Base-by-base conservation (phyloP, 2,113 vertebrate genomes). In the Colius striatus region DNA sequence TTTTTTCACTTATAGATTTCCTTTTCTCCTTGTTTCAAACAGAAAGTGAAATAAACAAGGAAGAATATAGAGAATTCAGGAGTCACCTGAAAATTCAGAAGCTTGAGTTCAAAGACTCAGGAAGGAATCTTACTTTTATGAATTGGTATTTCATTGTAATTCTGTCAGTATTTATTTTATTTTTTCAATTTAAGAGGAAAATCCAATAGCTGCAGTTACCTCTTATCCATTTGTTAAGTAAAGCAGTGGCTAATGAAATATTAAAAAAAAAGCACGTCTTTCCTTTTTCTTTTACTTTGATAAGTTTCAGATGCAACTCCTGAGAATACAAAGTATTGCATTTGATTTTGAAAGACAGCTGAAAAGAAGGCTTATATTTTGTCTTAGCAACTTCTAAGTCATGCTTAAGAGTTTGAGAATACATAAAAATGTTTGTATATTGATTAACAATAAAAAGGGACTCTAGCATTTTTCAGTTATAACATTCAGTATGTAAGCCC, bases 1-100 rank as follows among this genome's bases (percentile, higher is more conserved):
- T 27, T 54, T 45, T 45, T 67, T 50, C n/a, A 18, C 23, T 57
- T 80, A 84, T 21, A 67, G 76, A 70, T 89, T 77, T 94, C 29
- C 32, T 20, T 77, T 87, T 84, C 45, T 80, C 47, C 18, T 54
- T 84, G 6, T 89, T 96, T 94, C 92, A 92, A 94, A 89, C 57
- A 84, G 74, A 89, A 95, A 92, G 27, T 67, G 23, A 75, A 91
- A 84, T 81, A 91, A 89, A 87, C 30, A 96, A 66, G 29, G 51
- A 84, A 65, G 11, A 71, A 54, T 51, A 79, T 5, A 81, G 22
- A 88, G 43, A 66, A 87, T 50, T 66, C 4, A 10, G 10, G 60
- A 87, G 20, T 51, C 89, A 29, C 16, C 32, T 75, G 43, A 87
- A 91, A 94, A 87, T 45, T 63, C 48, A 81, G 53, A 57, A 32